phyloP scores from a whole-genome alignment of 2,888 invertebrate genomes.

The Nipponacmea schrenckii region DNA sequence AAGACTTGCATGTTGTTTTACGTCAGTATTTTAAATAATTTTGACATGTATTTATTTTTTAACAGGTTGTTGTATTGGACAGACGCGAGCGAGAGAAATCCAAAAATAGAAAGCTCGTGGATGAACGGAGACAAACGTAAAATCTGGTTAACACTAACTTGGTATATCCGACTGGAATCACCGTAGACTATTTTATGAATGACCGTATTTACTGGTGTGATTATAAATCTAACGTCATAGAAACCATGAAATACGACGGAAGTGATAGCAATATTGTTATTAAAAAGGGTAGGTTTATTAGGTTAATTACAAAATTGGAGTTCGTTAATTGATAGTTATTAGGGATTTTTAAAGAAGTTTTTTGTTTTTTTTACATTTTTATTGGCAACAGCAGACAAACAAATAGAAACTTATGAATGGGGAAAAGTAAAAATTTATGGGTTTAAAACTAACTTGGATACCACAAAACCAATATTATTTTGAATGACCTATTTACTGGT shows the following conservation, averaged over 20 bases:
- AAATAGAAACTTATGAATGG: too few relatives aligned
- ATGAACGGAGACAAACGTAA: constrained; percentile 92
- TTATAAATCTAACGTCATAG: constrained; percentile 74
- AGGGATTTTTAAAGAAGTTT: too few relatives aligned
- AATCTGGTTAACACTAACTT: constrained; percentile 81
- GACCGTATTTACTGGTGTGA: constrained; percentile 96
- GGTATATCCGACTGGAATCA: constrained; percentile 83
- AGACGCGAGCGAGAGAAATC: constrained; percentile 89
- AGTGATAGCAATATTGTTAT: constrained; percentile 55
- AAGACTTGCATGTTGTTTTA: too few relatives aligned
- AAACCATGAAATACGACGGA: constrained; percentile 63
- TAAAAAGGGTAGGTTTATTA: constrained; percentile 32
- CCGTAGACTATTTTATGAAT: constrained; percentile 81
- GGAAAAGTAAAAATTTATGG: too few relatives aligned
- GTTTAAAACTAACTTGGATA: too few relatives aligned
- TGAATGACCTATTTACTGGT: too few relatives aligned
- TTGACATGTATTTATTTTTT: too few relatives aligned
- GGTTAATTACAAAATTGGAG: neutral
- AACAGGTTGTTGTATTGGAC: constrained; percentile 90
- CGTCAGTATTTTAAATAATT: too few relatives aligned
- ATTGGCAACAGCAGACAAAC: too few relatives aligned
- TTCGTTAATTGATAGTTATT: neutral
- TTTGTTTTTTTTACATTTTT: too few relatives aligned
- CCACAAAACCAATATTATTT: too few relatives aligned
- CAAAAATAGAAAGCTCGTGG: constrained; percentile 90